Percentiles rank a stretch among this genome's conserved stretches.
Evolutionary conservation across 2,797 vertebrate species (phyloP).

Genomic region (Steatocranus sp.): DNA sequence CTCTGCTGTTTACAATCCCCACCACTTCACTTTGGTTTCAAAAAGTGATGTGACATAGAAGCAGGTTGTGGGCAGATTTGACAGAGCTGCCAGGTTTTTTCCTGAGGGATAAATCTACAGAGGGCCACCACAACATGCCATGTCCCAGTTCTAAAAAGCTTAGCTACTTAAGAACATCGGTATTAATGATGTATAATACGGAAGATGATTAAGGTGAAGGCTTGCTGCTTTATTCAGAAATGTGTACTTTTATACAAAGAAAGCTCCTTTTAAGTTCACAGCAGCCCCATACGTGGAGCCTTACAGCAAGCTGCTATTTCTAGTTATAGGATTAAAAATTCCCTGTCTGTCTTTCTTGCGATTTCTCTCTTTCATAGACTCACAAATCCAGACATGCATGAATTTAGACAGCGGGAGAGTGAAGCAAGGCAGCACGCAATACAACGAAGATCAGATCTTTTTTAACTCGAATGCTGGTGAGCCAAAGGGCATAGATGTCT

Average conservation of each 20-base stretch:
- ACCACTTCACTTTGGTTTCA: constrained; percentile 54
- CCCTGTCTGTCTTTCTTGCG: constrained; percentile 28
- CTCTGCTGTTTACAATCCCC: constrained; percentile 63
- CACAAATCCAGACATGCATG: constrained; percentile 39
- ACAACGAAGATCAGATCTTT: constrained; percentile 31
- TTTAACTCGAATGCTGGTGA: constrained; percentile 33
- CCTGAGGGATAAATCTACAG: constrained; percentile 35
- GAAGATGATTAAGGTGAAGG: constrained; percentile 57
- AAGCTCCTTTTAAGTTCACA: constrained; percentile 46
- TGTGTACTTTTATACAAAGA: constrained; percentile 53
- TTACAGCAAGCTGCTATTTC: constrained; percentile 60
- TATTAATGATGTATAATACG: constrained; percentile 64
- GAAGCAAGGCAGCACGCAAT: constrained; percentile 3
- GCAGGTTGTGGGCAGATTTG: constrained; percentile 65
- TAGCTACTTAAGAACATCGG: constrained; percentile 59
- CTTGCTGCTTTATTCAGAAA: constrained; percentile 46
- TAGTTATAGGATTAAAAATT: constrained; percentile 57
- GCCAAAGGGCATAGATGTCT: constrained; percentile 58
- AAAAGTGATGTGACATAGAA: constrained; percentile 55
- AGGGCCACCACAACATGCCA: constrained; percentile 34
- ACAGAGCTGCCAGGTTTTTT: constrained; percentile 53
- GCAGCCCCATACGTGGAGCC: constrained; percentile 5
- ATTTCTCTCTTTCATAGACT: constrained; percentile 28
- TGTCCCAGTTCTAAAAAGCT: constrained; percentile 57
- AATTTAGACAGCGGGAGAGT: constrained; percentile 22